Conservation (phyloP, 1,140 invertebrate species). For the Gryon sp. region DNA sequence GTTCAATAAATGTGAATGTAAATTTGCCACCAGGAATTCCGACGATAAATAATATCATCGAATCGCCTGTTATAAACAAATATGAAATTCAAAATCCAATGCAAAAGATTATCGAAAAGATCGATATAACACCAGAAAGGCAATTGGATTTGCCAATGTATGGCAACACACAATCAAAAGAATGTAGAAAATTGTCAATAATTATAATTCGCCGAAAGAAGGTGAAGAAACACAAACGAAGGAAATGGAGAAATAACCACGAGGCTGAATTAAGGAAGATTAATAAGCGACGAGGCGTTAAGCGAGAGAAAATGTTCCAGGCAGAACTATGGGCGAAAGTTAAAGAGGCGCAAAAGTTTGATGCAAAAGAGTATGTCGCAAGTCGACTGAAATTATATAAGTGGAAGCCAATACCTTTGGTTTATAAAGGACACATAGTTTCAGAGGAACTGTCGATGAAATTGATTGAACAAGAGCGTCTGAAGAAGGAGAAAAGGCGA, state of each 20-base stretch:
- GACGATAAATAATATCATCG: constrained; percentile 50
- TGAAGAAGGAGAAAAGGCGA: constrained; percentile 30
- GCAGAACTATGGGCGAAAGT: constrained; percentile 84
- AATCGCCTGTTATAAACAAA: constrained; percentile 50
- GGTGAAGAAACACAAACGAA: constrained; percentile 92
- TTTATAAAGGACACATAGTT: constrained; percentile 83
- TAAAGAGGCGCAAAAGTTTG: constrained; percentile 86
- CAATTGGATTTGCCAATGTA: constrained; percentile 68
- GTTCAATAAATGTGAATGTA: constrained; percentile 61
- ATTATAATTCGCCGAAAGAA: constrained; percentile 89
- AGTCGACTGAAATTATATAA: background rate
- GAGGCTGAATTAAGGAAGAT: constrained; percentile 86
- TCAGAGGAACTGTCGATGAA: constrained; percentile 83
- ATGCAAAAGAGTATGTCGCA: constrained; percentile 85
- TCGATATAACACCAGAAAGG: constrained; percentile 57
- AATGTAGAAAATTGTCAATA: constrained; percentile 76
- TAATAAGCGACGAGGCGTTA: constrained; percentile 83
- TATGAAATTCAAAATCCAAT: constrained; percentile 48
- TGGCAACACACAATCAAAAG: constrained; percentile 77
- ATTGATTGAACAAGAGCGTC: constrained; percentile 70
- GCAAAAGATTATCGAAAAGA: constrained; percentile 61
- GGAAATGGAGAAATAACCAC: constrained; percentile 88
- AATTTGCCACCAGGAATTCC: constrained; percentile 32
- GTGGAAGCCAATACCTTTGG: constrained; percentile 81
- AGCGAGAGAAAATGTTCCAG: constrained; percentile 89